Percentiles rank a stretch among this genome's conserved stretches.
Conservation (phyloP, 2,888 invertebrate genomes). For the Psylliodes chrysocephalus region DNA sequence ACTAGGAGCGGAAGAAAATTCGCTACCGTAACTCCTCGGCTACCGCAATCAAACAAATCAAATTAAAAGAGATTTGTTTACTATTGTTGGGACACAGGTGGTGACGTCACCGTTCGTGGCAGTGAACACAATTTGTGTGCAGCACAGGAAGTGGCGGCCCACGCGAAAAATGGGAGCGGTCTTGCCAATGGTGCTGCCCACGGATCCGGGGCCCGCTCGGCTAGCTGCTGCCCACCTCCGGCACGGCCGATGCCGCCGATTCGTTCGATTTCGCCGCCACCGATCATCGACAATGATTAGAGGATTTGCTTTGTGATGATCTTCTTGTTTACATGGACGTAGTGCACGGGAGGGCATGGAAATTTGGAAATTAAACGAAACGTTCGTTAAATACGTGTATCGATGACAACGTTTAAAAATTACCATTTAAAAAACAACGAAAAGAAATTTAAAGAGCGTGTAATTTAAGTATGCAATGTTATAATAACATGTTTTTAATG, state of each 20-base stretch:
- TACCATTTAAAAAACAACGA: too few species aligned
- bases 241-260: not conserved
- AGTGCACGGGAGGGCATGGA: not conserved
- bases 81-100: slow-evolving; percentile 50
- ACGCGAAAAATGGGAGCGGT: slow-evolving; percentile 60
- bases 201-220: slow-evolving; percentile 43
- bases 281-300: slow-evolving; percentile 11
- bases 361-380: too few species aligned
- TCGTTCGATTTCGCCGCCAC: slow-evolving; percentile 14
- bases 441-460: too few species aligned
- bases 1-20: not conserved
- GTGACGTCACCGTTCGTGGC: slow-evolving; percentile 52
- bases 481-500: too few species aligned
- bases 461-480: too few species aligned
- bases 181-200: slow-evolving; percentile 60
- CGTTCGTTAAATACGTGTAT: too few species aligned
- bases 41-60: not conserved
- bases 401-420: too few species aligned
- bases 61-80: slow-evolving; percentile 22
- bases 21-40: not conserved
- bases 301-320: slow-evolving; percentile 9
- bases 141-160: slow-evolving; percentile 61
- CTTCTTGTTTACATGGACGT: not conserved
- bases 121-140: slow-evolving; percentile 38
- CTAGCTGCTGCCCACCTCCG: slow-evolving; percentile 7